phyloP scores from a whole-genome alignment of 2,113 vertebrate species.

The Sakesphorus luctuosus region DNA sequence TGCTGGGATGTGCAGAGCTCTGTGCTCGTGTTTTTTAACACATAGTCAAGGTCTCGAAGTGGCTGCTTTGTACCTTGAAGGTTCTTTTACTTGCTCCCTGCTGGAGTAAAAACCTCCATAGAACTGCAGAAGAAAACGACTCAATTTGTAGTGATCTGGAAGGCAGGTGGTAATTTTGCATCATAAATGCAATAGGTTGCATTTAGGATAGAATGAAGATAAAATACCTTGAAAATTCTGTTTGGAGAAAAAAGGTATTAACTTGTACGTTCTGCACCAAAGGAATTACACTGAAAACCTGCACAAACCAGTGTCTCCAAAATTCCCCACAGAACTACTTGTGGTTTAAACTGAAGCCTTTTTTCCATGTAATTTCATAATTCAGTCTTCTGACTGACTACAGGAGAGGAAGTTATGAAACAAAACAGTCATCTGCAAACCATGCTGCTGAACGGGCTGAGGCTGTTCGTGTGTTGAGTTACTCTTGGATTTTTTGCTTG shows the following conservation, averaged over 20 bases:
- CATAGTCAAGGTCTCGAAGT: accelerated
- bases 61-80: accelerated
- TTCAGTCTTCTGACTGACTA: too few species aligned
- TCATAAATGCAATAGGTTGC: accelerated
- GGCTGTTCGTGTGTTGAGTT: not conserved
- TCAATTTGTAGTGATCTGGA: accelerated
- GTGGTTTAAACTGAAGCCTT: accelerated
- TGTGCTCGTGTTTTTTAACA: too few species aligned
- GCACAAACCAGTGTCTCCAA: accelerated
- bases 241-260: accelerated
- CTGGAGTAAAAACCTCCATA: accelerated
- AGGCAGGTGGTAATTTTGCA: not conserved
- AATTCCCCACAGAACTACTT: accelerated
- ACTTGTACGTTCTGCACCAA: accelerated
- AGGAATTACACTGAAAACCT: not conserved
- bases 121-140: not conserved
- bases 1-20: accelerated
- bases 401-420: not conserved
- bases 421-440: not conserved
- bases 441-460: not conserved
- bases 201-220: accelerated
- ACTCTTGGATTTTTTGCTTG: not conserved
- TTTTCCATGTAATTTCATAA: accelerated
- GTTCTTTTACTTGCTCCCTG: accelerated
- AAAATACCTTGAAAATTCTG: not conserved